Evolutionary conservation across 2,797 vertebrate species (phyloP), one percentile per base, ranked within the genome.

Genomic region (Takifugu rubripes): DNA sequence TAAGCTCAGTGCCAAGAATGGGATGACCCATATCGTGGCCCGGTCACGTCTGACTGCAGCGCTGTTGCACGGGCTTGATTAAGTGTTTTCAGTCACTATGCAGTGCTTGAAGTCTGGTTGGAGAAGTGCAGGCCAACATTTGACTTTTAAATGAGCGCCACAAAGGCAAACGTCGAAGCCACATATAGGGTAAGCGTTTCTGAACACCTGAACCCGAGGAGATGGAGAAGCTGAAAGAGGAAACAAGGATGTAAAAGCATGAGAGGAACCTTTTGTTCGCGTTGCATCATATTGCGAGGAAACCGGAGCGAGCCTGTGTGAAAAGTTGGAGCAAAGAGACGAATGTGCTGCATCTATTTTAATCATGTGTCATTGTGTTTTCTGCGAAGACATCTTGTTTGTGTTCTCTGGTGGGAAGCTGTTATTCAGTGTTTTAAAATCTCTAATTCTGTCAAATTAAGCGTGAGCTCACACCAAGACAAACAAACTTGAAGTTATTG

Each of bases 121-220:
- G 67, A 69, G 66, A 82, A 81, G 72, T 60, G 63, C 78, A 79
- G 52, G 73, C 65, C 51, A 70, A 56, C 54, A 90, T 90, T 87
- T 85, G 83, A 88, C 85, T 90, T 89, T 90, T 73, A 90, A 87
- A 89, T 90, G 78, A 88, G 84, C 51, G 52, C 61, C 70, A 62
- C 64, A 52, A 72, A 85, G 84, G 83, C 84, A 84, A 86, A 87
- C 81, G 84, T 65, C 70, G 84, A 84, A 79, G 70, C 68, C 58
- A 55, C 60, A 71, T 71, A 75, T 68, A 65, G 66, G 54, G 48
- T 54, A 29, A 64, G 74, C 86, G 72, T 79, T 84, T 71, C 64
- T 62, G 72, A 79, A 66, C 61, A 44, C 15, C 68, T 62, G 59
- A 75, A 66, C 76, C 51, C 53, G 54, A 64, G 50, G 56, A 59